Evolutionary conservation across 2,113 vertebrate genomes (phyloP).

Genomic region (Mormyrus iriodes): DNA sequence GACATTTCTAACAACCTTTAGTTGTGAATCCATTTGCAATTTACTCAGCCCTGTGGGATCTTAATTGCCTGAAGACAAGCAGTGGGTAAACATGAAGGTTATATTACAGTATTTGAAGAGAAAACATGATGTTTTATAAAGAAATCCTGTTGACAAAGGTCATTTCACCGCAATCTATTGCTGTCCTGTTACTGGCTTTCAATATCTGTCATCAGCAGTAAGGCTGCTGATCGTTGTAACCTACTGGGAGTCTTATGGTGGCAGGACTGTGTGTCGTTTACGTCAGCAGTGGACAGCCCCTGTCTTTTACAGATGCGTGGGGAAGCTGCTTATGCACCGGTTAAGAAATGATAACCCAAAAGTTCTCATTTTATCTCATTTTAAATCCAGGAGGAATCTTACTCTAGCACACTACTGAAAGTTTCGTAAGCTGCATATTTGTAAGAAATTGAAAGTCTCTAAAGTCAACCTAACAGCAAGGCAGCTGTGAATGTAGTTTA

Average conservation of each 20-base stretch:
- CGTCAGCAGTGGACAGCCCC: not conserved
- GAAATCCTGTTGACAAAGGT: not conserved
- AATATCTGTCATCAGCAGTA: not conserved
- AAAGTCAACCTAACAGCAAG: not conserved
- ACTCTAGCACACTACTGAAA: not conserved
- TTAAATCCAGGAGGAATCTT: not conserved
- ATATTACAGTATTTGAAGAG: not conserved
- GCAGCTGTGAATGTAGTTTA: not conserved
- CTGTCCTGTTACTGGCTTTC: not conserved
- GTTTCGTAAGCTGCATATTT: not conserved
- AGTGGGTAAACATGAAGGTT: not conserved
- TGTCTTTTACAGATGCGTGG: not conserved
- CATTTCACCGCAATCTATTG: not conserved
- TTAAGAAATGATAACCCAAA: not conserved
- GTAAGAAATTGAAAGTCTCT: not conserved
- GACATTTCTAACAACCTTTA: not conserved
- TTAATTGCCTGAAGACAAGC: not conserved
- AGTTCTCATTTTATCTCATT: not conserved
- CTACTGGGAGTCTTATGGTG: not conserved
- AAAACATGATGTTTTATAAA: not conserved
- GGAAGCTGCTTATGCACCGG: not conserved
- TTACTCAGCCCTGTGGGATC: not conserved
- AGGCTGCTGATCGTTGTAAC: not conserved
- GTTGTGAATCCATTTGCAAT: not conserved
- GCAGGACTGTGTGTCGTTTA: not conserved